Base-by-base conservation (phyloP, 2,888 invertebrate species). In the Petrophora chlorosata region DNA sequence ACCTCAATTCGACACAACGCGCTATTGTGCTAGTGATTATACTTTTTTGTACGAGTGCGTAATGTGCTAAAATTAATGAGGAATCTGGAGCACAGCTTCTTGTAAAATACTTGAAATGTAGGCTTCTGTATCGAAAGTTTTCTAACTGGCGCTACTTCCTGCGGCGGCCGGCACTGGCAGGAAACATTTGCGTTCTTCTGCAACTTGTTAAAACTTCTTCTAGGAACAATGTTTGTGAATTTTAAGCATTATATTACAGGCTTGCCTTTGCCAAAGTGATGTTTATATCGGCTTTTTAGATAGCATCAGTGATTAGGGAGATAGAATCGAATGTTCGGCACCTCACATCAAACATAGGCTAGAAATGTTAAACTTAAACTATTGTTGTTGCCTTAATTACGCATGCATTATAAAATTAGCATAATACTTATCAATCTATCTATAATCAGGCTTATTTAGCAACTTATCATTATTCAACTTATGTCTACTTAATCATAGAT, bases 1-100 rank as follows among this genome's bases (percentile, higher is more conserved):
- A 90, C 89, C 89, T 89, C 87, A 82, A 79, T 88, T 79, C 70
- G 63, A 73, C 65, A 88, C 85, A 88, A 85, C 76, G 83, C 63
- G 60, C 67, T 74, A 69, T 79, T 82, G 73, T 83, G 43, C 61
- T 64, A 57, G 43, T 50, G 34, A 53, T 61, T 53, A 46, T 52
- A 38, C 49, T 33, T 44, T 52, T 44, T 10, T 29, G 29, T 39
- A 44, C 43, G 9, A 51, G 35, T 48, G 41, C 28, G 13, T 22
- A 46, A 7, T 14, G 25, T 36, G 38, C 29, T 44, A 10, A 13
- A 53, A 45, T 53, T 41, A 55, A 43, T 17, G 30, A 48, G 29
- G 12, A 32, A 46, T 46, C 42, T 50, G 8, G 43, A 47, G 5
- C 30, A 29, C 14, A 16, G 33, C 3, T 43, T 41, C 9, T 33